Evolutionary conservation across 1,140 invertebrate species (phyloP), one percentile per base, ranked within the genome.

Genomic region (Drosophila ohnishii): DNA sequence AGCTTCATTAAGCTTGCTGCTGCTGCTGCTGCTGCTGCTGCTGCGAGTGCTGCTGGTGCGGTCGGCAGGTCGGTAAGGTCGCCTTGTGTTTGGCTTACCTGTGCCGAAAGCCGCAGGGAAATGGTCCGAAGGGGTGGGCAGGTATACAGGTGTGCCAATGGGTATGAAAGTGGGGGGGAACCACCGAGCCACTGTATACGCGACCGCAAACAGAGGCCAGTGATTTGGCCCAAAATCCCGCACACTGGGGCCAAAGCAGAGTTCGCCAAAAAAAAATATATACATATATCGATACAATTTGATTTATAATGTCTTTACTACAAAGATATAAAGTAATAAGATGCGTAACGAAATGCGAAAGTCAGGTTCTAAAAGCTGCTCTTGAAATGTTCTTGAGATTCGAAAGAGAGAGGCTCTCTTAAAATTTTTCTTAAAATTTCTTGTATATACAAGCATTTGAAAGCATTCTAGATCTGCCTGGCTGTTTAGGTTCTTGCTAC

Each of bases 1-100:
- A 87, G 83, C 83, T 86, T 86, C 79, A 87, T 86, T 86, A 86
- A 86, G 82, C 82, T 85, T 60, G 37, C 72, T 57, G 55, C 13
- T 30, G 47, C 1, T 30, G 39, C 72, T 57, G 55, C 13, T 30
- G 47, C 1, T 30, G 39, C 53, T 64, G 55, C 44, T 80, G 48
- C 16, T 30, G 50, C 32, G 25, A 28, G 25, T n/a, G 55, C 11
- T 45, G 44, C 8, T 47, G 71, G 40, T 58, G 60, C 63, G 37
- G 45, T 70, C 32, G 62, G 32, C n/a, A 34, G 25, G 37, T 47
- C 28, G 35, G 60, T 63, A 60, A 60, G 61, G 65, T 51, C 45
- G 61, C 61, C 61, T 53, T 50, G 35, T 51, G 22, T 53, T 65
- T 51, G 65, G 65, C 30, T 66, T 30, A 69, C 65, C 65, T 51